Percentiles rank a stretch among this genome's conserved stretches.
phyloP scores from a whole-genome alignment of 2,797 vertebrate species.

The Tachyglossus aculeatus region DNA sequence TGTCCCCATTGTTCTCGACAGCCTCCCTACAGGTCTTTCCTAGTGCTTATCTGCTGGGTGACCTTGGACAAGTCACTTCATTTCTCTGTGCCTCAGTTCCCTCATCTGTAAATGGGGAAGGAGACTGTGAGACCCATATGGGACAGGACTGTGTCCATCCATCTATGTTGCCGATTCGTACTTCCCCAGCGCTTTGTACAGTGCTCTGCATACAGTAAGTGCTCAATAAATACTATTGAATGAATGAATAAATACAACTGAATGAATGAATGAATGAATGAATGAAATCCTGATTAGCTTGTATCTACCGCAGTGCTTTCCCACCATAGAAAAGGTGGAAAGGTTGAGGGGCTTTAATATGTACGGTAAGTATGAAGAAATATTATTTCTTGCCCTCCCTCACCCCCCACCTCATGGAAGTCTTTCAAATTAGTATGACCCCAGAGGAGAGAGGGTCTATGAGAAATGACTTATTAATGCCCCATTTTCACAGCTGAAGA shows the following conservation, averaged over 20 bases:
- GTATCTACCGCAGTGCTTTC: no score
- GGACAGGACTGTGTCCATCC: no score
- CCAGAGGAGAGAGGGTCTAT: constrained; percentile 59
- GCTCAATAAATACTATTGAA: background rate
- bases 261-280: background rate
- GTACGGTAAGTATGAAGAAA: constrained; percentile 38
- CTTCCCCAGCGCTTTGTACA: background rate
- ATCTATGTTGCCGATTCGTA: background rate
- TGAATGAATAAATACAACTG: no score
- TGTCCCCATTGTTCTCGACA: no score
- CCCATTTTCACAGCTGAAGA: constrained; percentile 62
- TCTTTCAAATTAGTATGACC: constrained; percentile 62
- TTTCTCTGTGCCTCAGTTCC: no score
- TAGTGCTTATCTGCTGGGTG: no score
- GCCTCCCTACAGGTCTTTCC: no score
- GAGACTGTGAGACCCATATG: no score
- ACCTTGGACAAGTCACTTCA: no score
- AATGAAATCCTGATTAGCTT: no score
- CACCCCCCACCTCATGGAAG: constrained; percentile 38
- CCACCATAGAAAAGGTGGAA: no score
- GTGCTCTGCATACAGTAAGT: background rate
- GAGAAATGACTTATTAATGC: constrained; percentile 78
- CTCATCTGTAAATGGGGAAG: no score
- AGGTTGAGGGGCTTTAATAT: constrained; percentile 65
- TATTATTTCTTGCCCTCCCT: constrained; percentile 35